Conservation (phyloP, 2,113 vertebrate genomes). For the Peromyscus polionotus region DNA sequence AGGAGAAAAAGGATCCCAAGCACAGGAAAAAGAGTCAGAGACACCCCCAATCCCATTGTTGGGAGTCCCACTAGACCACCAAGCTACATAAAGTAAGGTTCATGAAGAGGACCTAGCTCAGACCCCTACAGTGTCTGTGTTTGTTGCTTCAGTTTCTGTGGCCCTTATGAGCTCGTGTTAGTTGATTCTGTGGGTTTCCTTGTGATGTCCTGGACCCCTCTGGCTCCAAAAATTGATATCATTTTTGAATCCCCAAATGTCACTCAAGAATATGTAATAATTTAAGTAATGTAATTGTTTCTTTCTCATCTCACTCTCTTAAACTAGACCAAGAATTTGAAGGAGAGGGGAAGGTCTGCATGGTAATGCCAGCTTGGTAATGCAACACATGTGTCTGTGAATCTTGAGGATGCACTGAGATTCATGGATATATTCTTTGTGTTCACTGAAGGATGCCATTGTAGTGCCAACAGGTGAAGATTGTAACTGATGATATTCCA, state of each 20-base stretch:
- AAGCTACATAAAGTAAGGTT: not conserved
- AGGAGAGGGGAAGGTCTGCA: not conserved
- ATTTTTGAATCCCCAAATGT: not conserved
- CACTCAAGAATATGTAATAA: not conserved
- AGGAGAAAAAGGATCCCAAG: not conserved
- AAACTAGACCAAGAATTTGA: not conserved
- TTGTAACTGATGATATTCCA: not conserved
- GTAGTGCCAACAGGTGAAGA: not conserved
- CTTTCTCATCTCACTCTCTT: not conserved
- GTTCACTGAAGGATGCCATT: not conserved
- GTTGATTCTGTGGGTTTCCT: not conserved
- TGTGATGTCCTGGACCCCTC: not conserved
- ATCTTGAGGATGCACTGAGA: not conserved
- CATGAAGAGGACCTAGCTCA: not conserved
- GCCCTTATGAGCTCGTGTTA: not conserved
- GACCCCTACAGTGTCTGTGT: not conserved
- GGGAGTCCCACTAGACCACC: not conserved
- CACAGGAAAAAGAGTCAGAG: not conserved
- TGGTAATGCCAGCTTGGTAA: not conserved
- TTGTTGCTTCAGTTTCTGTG: not conserved
- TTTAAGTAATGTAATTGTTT: not conserved
- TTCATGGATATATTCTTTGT: not conserved
- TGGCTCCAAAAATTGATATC: not conserved
- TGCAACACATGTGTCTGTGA: not conserved
- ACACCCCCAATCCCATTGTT: not conserved